Base-by-base conservation (phyloP, 2,797 vertebrate genomes). In the Apogon talboti region DNA sequence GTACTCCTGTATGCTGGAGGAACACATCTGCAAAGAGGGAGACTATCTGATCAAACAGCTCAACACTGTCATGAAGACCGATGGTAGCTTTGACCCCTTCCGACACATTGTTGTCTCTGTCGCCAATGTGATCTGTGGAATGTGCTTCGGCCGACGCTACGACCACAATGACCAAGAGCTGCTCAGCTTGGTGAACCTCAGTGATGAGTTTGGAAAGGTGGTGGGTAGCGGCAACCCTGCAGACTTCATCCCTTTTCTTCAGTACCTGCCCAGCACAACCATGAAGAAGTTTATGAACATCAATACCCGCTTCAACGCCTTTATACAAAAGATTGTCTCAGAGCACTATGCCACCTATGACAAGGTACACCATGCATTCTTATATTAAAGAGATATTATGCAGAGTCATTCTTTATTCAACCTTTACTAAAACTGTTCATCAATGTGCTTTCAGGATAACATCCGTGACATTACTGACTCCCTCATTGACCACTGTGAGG, bases 391-490 rank as follows among this genome's bases (percentile, higher is more conserved):
- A 14, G 38, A 30, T 2, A 41, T 11, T 28, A 44, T 11, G 40
- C 13, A 44, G 4, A 41, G 14, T 43, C 2, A 11, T 18, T 52
- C 10, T 5, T 6, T 44, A 3, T 21, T 12, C 12, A 41, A 53
- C 0, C 19, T 18, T 47, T 12, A 48, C 9, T 48, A 14, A 58
- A 1, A 49, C 11, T 1, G 1, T 38, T 11, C 0, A 7, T 33
- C 65, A 2, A 10, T 76, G 18, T 61, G 11, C 56, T 81, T 89
- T 44, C 82, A 99, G 98, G 89, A 92, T 42, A 89, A 95, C 54
- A 95, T 98, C 45, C 92, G 95, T 28, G 97, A 99, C 70, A 95
- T 99, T 89, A 97, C 96, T 0, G 97, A 98, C 77, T 96, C 95
- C 0, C 94, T 99, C 51, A 99, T 99, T 0, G 83, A 94, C 48